A percentile compares a stretch with the other conserved stretches of the same genome.
phyloP scores from a whole-genome alignment of 1,140 invertebrate genomes.

The Drosophila teissieri region DNA sequence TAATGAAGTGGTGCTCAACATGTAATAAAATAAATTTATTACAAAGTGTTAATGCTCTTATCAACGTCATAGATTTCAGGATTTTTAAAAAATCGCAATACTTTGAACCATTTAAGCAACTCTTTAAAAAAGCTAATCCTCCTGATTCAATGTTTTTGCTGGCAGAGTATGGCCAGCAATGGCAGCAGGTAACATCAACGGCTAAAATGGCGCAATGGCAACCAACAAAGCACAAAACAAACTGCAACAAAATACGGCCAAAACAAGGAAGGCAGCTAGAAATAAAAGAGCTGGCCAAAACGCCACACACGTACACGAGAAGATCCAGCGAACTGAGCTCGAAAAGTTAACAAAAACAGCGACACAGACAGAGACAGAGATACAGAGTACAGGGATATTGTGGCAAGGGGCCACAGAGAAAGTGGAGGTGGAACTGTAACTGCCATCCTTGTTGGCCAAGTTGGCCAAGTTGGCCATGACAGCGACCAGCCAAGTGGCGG shows the following conservation, averaged over 20 bases:
- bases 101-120: background rate
- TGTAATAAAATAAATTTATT: too few species aligned
- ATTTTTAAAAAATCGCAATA: too few species aligned
- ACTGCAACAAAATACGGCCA: slow-evolving; percentile 53
- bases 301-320: slow-evolving; percentile 34
- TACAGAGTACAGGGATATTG: background rate
- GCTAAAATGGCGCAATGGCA: slow-evolving; percentile 53
- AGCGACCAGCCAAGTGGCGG: slow-evolving; percentile 67
- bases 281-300: slow-evolving; percentile 35
- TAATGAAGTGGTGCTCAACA: too few species aligned
- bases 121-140: background rate
- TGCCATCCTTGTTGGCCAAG: slow-evolving; percentile 43
- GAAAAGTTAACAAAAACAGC: slow-evolving; percentile 50
- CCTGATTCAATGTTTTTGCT: background rate
- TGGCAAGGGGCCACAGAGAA: background rate
- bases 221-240: slow-evolving; percentile 59
- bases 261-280: slow-evolving; percentile 25
- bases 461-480: slow-evolving; percentile 38
- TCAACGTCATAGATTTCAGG: too few species aligned
- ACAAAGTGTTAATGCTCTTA: too few species aligned
- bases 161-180: slow-evolving; percentile 17
- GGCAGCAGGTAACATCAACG: slow-evolving; percentile 45
- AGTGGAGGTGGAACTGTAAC: background rate
- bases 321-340: slow-evolving; percentile 46
- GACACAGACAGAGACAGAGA: background rate